Evolutionary conservation across 30 jellyfish, hydroid and myxozoan genomes (phyloP).

Genomic region (Phacellophora camtschatica): DNA sequence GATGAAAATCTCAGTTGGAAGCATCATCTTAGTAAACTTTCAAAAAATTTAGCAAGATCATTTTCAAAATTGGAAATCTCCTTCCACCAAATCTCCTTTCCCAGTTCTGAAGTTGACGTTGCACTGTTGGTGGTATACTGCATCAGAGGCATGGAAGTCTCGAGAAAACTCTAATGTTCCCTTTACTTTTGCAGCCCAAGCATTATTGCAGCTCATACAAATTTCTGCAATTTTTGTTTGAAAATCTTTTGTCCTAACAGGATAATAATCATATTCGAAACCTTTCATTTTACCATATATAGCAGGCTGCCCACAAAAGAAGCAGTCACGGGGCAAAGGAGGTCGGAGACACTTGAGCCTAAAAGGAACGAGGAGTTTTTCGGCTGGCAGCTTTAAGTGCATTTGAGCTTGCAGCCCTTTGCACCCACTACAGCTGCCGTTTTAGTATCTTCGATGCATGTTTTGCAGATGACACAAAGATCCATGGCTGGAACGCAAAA

Average conservation of each 20-base stretch:
- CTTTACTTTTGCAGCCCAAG: slow-evolving; percentile 46
- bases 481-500: slow-evolving; percentile 9
- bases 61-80: no score
- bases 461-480: slow-evolving; percentile 46
- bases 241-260: slow-evolving; percentile 50
- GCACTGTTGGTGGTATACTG: slow-evolving; percentile 63
- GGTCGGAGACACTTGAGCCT: background rate
- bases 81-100: no score
- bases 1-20: no score
- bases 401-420: background rate
- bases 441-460: background rate
- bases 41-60: no score
- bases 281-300: slow-evolving; percentile 34
- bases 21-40: no score
- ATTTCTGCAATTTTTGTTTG: slow-evolving; percentile 21
- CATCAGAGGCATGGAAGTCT: slow-evolving; percentile 64
- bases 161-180: slow-evolving; percentile 28
- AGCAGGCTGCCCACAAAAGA: slow-evolving; percentile 37
- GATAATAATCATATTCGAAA: slow-evolving; percentile 12
- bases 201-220: slow-evolving; percentile 52
- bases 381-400: slow-evolving; percentile 2
- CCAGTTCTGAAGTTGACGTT: slow-evolving; percentile 59
- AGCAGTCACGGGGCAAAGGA: background rate
- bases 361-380: background rate
- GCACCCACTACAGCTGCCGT: slow-evolving; percentile 35